Evolutionary conservation across 2,888 invertebrate genomes (phyloP).

Genomic region (Watsonalla cultraria): DNA sequence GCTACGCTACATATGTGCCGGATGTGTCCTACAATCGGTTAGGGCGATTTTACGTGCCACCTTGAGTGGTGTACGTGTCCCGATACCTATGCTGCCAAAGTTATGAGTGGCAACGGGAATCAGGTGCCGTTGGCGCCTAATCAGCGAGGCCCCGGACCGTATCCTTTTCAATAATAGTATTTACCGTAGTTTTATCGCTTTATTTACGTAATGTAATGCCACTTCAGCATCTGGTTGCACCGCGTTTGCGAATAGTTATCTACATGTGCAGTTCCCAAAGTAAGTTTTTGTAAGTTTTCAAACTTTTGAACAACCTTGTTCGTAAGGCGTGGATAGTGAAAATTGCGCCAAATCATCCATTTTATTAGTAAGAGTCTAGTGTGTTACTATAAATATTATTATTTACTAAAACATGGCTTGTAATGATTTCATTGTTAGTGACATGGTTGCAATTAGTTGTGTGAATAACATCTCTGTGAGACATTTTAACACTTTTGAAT

Average conservation of each 20-base stretch:
- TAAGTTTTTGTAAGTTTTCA: slow-evolving; percentile 10
- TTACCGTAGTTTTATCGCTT: slow-evolving; percentile 43
- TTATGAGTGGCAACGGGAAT: slow-evolving; percentile 83
- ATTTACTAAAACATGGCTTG: background rate
- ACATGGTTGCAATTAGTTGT: background rate
- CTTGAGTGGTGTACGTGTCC: slow-evolving; percentile 80
- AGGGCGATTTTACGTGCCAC: slow-evolving; percentile 79
- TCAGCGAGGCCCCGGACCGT: slow-evolving; percentile 79
- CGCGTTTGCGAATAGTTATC: slow-evolving; percentile 54
- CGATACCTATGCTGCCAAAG: slow-evolving; percentile 79
- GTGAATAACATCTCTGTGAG: background rate
- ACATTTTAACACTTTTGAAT: too few species aligned
- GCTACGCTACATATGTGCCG: slow-evolving; percentile 63
- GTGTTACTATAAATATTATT: background rate
- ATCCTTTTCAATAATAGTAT: slow-evolving; percentile 71
- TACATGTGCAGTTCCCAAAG: slow-evolving; percentile 21
- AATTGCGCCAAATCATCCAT: too few species aligned
- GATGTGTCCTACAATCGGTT: slow-evolving; percentile 78
- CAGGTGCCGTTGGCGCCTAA: slow-evolving; percentile 80
- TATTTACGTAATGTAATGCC: slow-evolving; percentile 73
- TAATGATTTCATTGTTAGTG: background rate
- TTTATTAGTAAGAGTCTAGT: too few species aligned
- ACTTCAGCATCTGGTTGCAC: slow-evolving; percentile 60
- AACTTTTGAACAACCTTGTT: background rate
- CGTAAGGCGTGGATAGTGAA: background rate